Evolutionary conservation across 2,888 invertebrate species (phyloP).

Genomic region (Mesorhabditis spiculigera): DNA sequence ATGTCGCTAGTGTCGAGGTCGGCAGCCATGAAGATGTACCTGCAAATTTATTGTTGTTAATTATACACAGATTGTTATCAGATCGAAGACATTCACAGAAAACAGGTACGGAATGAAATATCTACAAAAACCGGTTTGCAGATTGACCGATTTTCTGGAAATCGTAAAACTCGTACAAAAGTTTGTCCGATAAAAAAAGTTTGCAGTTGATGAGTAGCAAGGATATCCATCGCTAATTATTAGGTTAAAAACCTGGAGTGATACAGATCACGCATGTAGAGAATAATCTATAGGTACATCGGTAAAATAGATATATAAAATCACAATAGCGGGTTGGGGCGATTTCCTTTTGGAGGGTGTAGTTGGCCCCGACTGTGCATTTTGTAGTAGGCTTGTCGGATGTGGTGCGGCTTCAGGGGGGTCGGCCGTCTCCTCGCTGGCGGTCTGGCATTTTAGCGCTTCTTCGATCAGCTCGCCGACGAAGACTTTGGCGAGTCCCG

Average conservation of each 20-base stretch:
- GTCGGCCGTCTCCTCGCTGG: conserved; percentile 13
- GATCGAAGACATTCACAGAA: too few species aligned
- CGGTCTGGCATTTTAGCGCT: conserved; percentile 61
- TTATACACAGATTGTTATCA: too few species aligned
- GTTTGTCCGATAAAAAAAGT: too few species aligned
- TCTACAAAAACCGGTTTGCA: too few species aligned
- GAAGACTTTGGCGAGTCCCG: conserved; percentile 94
- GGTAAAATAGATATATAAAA: neutral
- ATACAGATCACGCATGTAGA: too few species aligned
- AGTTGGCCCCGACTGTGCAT: conserved; percentile 43
- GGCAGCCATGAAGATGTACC: neutral
- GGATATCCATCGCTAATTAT: too few species aligned
- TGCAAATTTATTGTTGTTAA: neutral
- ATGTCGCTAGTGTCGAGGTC: neutral
- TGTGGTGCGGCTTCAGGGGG: conserved; percentile 39
- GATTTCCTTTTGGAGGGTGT: conserved; percentile 42
- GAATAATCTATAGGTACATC: neutral
- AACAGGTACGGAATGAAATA: too few species aligned
- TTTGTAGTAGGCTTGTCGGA: conserved; percentile 37
- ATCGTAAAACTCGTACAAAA: too few species aligned
- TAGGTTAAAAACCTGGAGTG: too few species aligned
- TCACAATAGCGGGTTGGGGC: conserved; percentile 29
- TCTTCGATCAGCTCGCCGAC: conserved; percentile 98
- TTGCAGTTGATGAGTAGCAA: too few species aligned
- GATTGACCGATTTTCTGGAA: too few species aligned